Evolutionary conservation across 2,888 invertebrate species (phyloP).

Genomic region (Caenorhabditis japonica): DNA sequence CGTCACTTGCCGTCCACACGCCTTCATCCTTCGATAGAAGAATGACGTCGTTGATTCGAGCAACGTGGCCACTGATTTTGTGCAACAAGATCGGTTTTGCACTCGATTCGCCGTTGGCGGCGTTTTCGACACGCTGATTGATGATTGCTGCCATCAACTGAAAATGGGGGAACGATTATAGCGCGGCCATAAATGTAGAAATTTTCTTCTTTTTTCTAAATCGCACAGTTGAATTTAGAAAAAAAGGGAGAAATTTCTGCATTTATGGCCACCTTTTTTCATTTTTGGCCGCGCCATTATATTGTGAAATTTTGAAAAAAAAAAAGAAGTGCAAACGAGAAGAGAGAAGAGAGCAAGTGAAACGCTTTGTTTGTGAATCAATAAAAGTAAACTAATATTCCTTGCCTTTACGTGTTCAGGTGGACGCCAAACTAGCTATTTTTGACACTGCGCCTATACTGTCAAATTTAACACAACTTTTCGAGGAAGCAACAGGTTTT

Average conservation of each 20-base stretch:
- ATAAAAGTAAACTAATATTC: slow-evolving; percentile 13
- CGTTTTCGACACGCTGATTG: slow-evolving; percentile 52
- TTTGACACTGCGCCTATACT: neutral
- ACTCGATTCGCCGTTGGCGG: neutral
- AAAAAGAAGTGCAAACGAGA: slow-evolving; percentile 4
- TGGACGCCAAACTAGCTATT: no score
- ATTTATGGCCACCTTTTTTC: no score
- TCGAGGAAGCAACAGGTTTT: no score
- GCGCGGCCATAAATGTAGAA: no score
- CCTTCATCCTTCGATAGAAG: slow-evolving; percentile 70
- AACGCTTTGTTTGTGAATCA: slow-evolving; percentile 10
- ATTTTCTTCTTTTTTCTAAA: no score
- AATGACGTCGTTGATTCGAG: slow-evolving; percentile 70
- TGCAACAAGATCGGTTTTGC: slow-evolving; percentile 56
- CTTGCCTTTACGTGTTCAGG: neutral
- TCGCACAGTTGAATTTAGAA: no score
- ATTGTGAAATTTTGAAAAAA: no score
- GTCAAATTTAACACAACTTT: neutral
- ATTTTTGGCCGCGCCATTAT: no score
- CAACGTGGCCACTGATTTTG: slow-evolving; percentile 73
- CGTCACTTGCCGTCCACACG: slow-evolving; percentile 66
- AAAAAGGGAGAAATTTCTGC: no score
- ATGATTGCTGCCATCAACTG: slow-evolving; percentile 59
- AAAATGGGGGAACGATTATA: slow-evolving; percentile 6
- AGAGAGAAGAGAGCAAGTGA: slow-evolving; percentile 9